These are phyloP conservation scores for Sebastes schlegelii DNA, from an alignment of 2,113 vertebrate genomes.

Conservation along the genomic window DNA sequence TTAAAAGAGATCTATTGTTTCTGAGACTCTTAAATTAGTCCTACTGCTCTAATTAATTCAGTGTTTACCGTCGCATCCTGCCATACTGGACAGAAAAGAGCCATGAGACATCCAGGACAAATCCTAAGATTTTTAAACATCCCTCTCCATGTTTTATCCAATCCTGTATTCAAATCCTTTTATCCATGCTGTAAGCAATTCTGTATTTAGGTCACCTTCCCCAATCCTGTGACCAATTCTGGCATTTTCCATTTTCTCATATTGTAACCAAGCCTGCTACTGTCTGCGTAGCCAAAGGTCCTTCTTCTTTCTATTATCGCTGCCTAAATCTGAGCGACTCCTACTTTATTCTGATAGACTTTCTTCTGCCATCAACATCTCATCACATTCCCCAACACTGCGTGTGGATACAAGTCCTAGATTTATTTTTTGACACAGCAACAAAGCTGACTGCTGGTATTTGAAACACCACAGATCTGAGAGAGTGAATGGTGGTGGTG, in stretches of 20 bases:
- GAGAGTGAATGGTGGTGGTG: neutral
- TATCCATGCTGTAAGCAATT: conserved; percentile 44
- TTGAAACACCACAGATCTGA: neutral
- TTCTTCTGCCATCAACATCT: conserved; percentile 24
- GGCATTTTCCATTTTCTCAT: conserved; percentile 11
- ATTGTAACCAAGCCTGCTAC: conserved; percentile 2
- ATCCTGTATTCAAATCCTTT: conserved; percentile 48
- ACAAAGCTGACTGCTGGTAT: conserved; percentile 10
- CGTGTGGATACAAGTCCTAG: conserved; percentile 8
- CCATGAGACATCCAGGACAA: conserved; percentile 1
- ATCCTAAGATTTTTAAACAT: conserved; percentile 39
- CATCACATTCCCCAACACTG: conserved; percentile 7
- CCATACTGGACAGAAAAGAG: conserved; percentile 14
- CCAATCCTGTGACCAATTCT: conserved; percentile 44
- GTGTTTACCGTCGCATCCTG: conserved; percentile 2
- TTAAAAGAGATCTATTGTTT: neutral
- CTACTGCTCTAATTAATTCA: neutral
- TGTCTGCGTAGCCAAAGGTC: conserved; percentile 36
- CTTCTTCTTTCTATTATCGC: conserved; percentile 43
- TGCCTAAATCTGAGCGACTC: neutral
- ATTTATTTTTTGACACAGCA: conserved; percentile 29
- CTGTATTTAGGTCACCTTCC: conserved; percentile 60
- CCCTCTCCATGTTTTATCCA: conserved; percentile 21
- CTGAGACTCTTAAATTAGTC: neutral
- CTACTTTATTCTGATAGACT: conserved; percentile 35